Conservation (phyloP, 2,113 vertebrate species). For the Patagioenas fasciata region DNA sequence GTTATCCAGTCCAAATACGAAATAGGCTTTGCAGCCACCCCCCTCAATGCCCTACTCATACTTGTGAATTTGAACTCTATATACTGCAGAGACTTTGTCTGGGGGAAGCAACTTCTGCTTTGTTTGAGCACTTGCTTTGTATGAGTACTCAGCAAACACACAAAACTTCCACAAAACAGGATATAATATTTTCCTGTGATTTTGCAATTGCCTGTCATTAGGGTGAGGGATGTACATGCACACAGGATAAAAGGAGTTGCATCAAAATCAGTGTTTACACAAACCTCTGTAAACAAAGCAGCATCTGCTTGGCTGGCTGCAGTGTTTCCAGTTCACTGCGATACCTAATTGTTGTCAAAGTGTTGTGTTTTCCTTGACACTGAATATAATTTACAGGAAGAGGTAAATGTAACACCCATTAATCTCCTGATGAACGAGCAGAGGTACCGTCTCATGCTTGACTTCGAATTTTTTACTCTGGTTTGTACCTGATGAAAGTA, state of each 20-base stretch:
- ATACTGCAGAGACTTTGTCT: background rate
- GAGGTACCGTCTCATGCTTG: background rate
- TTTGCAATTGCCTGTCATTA: background rate
- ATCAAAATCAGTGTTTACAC: background rate
- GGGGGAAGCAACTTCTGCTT: background rate
- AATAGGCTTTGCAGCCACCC: background rate
- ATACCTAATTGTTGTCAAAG: background rate
- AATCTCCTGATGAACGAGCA: background rate
- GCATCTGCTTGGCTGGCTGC: background rate
- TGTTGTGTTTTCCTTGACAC: slow-evolving; percentile 1
- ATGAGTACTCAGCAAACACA: background rate
- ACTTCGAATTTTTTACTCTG: background rate
- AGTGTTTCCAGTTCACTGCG: background rate
- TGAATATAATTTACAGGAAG: background rate
- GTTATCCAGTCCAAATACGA: background rate
- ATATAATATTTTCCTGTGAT: background rate
- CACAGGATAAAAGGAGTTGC: background rate
- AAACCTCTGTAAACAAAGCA: background rate
- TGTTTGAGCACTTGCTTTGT: background rate
- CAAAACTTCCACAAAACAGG: background rate
- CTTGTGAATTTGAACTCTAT: background rate
- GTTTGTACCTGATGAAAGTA: background rate
- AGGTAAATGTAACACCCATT: background rate
- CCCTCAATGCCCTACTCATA: background rate
- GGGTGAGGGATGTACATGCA: background rate